phyloP scores from a whole-genome alignment of 2,797 vertebrate species.

The Cyclopterus lumpus region DNA sequence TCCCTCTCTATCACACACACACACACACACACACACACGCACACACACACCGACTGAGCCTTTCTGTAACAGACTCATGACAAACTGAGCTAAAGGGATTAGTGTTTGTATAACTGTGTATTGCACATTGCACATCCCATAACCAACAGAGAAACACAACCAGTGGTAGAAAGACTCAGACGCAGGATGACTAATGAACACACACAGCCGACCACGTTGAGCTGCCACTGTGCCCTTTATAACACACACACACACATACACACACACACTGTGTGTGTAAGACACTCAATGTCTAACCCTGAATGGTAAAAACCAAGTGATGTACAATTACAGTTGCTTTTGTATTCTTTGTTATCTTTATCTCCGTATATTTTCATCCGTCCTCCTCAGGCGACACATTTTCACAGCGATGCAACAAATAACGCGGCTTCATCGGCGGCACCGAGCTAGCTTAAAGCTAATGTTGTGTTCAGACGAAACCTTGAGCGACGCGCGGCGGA shows the following conservation, averaged over 20 bases:
- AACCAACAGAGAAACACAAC: slow-evolving; percentile 14
- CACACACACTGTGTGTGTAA: neutral
- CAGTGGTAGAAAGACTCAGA: neutral
- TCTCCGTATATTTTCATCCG: neutral
- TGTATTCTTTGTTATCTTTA: neutral
- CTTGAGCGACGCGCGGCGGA: no score
- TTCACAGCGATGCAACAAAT: neutral
- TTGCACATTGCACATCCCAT: neutral
- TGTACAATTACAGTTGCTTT: neutral
- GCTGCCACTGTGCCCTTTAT: neutral
- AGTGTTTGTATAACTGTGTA: slow-evolving; percentile 13
- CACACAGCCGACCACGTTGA: slow-evolving; percentile 12
- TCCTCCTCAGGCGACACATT: neutral
- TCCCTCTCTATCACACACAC: neutral
- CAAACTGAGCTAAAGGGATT: slow-evolving; percentile 36
- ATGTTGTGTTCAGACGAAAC: no score
- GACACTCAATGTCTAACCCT: neutral
- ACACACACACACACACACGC: neutral
- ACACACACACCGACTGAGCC: neutral
- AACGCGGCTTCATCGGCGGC: no score
- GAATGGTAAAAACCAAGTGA: neutral
- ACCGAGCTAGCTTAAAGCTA: no score
- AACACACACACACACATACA: no score
- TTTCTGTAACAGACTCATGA: neutral
- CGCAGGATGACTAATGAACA: neutral